Conservation (phyloP, 2,113 vertebrate species). For the Alethe diademata region DNA sequence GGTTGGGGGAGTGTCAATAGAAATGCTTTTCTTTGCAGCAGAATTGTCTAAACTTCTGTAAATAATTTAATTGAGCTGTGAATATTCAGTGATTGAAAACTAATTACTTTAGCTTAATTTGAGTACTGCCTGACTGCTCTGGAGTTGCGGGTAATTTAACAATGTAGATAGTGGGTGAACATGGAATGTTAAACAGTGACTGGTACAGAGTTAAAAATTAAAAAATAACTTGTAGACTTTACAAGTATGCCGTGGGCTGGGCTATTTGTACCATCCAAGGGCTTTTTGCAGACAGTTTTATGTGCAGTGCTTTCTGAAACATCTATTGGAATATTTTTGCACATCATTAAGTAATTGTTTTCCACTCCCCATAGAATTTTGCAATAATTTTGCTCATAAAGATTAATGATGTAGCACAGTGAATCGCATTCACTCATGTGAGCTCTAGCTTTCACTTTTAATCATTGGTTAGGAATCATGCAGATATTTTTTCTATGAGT, state of each 20-base stretch:
- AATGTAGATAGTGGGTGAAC: constrained; percentile 65
- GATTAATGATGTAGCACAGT: constrained; percentile 41
- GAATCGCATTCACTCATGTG: not conserved
- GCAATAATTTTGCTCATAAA: constrained; percentile 47
- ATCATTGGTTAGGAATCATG: not conserved
- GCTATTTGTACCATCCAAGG: not conserved
- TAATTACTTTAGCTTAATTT: constrained; percentile 78
- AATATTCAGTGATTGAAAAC: constrained; percentile 79
- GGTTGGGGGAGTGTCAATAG: constrained; percentile 53
- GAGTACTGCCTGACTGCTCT: constrained; percentile 73
- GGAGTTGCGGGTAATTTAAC: constrained; percentile 73
- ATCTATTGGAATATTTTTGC: not conserved
- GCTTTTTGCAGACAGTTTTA: not conserved
- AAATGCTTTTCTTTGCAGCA: constrained; percentile 55
- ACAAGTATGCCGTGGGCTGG: not conserved
- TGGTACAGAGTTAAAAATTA: constrained; percentile 15
- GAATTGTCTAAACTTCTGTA: constrained; percentile 70
- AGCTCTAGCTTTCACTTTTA: not conserved
- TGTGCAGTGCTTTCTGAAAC: not conserved
- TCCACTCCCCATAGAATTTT: constrained; percentile 19
- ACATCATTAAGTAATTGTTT: constrained; percentile 49
- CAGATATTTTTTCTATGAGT: not conserved
- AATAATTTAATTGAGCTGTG: constrained; percentile 80
- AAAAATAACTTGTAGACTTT: not conserved
- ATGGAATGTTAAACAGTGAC: constrained; percentile 68